Percentiles rank a stretch among this genome's conserved stretches.
phyloP scores from a whole-genome alignment of 2,797 vertebrate genomes.

The Cephalopachus bancanus region DNA sequence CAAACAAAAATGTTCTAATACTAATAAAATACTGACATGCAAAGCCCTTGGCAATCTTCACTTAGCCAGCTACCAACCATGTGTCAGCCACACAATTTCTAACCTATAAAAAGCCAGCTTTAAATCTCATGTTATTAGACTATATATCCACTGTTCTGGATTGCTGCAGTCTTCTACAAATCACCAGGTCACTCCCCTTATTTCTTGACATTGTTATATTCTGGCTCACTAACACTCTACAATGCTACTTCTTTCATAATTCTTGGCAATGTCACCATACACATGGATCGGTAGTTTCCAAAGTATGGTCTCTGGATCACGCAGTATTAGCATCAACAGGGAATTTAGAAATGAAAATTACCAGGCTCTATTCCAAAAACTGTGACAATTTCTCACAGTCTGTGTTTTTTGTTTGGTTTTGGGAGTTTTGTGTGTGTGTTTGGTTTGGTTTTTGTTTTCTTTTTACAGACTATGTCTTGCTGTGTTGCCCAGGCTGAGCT shows the following conservation, averaged over 20 bases:
- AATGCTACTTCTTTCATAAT: neutral
- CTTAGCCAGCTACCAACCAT: neutral
- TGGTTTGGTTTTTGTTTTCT: neutral
- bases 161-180: neutral
- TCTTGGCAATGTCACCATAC: conserved; percentile 12
- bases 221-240: neutral
- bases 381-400: neutral
- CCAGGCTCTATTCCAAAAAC: neutral
- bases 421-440: neutral
- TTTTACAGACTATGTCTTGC: neutral
- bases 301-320: neutral
- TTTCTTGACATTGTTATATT: conserved; percentile 23
- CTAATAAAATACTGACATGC: neutral
- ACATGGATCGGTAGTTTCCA: neutral
- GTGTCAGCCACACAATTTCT: conserved; percentile 21
- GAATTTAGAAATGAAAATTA: conserved; percentile 51
- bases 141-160: neutral
- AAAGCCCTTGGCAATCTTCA: neutral
- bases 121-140: neutral
- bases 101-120: neutral
- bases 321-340: neutral
- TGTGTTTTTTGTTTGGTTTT: neutral
- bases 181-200: neutral
- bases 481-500: neutral
- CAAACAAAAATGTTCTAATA: conserved; percentile 4